These are phyloP conservation scores for Carassius auratus DNA, from an alignment of 2,113 vertebrate species.

Conservation along the genomic window DNA sequence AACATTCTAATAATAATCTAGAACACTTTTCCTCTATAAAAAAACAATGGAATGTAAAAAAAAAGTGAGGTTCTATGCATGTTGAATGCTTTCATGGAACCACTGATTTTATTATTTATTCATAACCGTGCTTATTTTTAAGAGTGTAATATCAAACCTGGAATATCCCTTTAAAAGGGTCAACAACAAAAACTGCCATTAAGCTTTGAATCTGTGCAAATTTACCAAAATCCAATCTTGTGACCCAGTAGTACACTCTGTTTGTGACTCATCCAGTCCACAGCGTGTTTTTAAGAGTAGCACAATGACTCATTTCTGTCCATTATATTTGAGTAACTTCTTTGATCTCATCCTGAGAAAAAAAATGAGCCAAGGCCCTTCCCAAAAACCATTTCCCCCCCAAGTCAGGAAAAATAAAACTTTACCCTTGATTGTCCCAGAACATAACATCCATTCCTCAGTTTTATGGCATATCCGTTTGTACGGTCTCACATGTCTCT, in stretches of 20 bases:
- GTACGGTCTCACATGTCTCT: not conserved
- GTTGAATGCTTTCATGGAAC: too few species aligned
- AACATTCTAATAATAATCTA: too few species aligned
- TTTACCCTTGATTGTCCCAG: constrained; percentile 45
- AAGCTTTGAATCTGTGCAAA: not conserved
- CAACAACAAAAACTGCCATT: not conserved
- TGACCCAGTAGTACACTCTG: constrained; percentile 61
- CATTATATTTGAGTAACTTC: constrained; percentile 56
- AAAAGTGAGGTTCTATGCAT: too few species aligned
- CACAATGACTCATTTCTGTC: constrained; percentile 60
- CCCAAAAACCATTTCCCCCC: constrained; percentile 53
- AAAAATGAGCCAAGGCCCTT: not conserved
- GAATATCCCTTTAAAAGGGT: constrained; percentile 19
- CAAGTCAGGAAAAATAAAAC: constrained; percentile 55
- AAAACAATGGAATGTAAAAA: too few species aligned
- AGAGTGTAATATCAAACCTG: too few species aligned
- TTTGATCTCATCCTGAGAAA: constrained; percentile 25
- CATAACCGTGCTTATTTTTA: too few species aligned
- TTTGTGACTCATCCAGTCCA: constrained; percentile 60
- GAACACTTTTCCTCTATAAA: too few species aligned
- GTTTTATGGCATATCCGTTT: not conserved
- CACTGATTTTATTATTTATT: too few species aligned
- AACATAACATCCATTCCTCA: not conserved
- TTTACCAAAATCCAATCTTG: constrained; percentile 4
- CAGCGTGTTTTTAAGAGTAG: constrained; percentile 54